Conservation (phyloP, 2,113 vertebrate genomes). For the Sturnira hondurensis region DNA sequence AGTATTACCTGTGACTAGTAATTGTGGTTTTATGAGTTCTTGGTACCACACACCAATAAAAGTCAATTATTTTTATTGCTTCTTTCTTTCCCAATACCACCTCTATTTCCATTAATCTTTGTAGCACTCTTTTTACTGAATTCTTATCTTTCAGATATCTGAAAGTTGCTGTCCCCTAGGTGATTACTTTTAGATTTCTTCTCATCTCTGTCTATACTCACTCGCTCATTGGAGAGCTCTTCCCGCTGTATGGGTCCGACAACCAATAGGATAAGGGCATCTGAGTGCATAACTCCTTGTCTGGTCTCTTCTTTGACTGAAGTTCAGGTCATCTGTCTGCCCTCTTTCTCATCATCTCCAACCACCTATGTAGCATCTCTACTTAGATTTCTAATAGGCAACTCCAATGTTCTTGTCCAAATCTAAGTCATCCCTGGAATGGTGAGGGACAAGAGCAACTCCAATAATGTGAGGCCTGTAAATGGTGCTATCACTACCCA, state of each 20-base stretch:
- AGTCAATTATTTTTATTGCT: neutral
- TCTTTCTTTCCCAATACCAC: neutral
- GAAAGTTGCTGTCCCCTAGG: neutral
- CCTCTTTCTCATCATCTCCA: neutral
- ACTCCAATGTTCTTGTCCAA: neutral
- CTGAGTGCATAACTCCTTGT: neutral
- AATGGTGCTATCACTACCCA: neutral
- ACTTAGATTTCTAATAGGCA: neutral
- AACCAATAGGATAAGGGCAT: neutral
- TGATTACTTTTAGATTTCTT: neutral
- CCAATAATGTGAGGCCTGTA: neutral
- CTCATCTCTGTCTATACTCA: neutral
- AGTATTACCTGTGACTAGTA: slow-evolving; percentile 27
- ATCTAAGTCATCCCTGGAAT: neutral
- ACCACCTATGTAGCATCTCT: neutral
- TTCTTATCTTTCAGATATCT: neutral
- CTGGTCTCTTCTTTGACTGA: neutral
- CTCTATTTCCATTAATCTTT: neutral
- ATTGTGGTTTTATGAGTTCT: slow-evolving; percentile 44
- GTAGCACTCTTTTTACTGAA: neutral
- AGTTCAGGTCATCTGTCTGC: neutral
- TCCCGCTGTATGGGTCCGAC: neutral
- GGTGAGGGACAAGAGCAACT: neutral
- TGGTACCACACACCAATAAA: neutral
- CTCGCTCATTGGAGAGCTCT: neutral